Evolutionary conservation across 2,888 invertebrate genomes (phyloP).

Genomic region (Leptinotarsa juncta): DNA sequence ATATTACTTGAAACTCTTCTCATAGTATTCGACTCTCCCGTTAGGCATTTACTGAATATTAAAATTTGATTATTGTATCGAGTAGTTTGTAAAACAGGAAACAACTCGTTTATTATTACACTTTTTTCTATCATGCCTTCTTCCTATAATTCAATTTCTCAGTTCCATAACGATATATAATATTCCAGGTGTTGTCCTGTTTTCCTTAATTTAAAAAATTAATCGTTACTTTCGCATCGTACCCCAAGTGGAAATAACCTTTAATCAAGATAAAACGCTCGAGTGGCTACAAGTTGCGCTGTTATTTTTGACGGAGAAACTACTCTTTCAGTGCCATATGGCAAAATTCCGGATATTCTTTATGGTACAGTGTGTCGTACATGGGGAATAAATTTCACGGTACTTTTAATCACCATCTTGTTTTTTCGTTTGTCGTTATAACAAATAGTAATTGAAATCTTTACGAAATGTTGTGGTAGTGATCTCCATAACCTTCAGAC

Average conservation of each 20-base stretch:
- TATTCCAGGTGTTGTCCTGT: conserved; percentile 12
- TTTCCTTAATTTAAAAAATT: background rate
- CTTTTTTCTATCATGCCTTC: no score
- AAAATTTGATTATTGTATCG: no score
- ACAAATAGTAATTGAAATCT: background rate
- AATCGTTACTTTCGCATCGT: conserved; percentile 14
- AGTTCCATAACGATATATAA: background rate
- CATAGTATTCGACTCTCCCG: no score
- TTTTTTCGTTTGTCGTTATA: background rate
- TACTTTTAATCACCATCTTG: conserved; percentile 10
- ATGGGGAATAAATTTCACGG: conserved; percentile 32
- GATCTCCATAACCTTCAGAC: no score
- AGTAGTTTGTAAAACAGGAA: no score
- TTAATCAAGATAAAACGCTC: conserved; percentile 23
- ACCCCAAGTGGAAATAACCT: conserved; percentile 7
- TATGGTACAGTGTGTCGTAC: conserved; percentile 17
- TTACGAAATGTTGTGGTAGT: background rate
- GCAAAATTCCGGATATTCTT: conserved; percentile 21
- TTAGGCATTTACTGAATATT: no score
- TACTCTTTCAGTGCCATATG: conserved; percentile 26
- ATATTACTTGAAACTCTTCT: no score
- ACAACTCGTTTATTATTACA: no score
- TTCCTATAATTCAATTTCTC: no score
- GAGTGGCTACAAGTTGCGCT: conserved; percentile 12
- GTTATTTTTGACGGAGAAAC: conserved; percentile 29